Evolutionary conservation across 2,113 vertebrate species (phyloP).

Genomic region (Jacana jacana): DNA sequence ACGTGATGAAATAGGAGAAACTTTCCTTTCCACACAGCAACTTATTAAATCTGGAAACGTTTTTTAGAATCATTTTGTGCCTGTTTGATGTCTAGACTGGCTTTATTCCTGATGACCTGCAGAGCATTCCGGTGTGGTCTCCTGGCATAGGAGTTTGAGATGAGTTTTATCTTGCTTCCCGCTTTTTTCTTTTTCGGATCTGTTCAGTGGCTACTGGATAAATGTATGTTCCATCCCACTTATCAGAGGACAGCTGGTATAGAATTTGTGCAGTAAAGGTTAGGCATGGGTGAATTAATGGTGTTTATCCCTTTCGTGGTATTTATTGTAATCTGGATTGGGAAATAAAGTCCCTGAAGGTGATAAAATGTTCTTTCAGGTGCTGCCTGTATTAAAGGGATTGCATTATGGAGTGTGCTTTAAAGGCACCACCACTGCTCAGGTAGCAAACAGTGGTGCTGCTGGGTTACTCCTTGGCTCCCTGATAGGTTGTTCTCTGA

Average conservation of each 20-base stretch:
- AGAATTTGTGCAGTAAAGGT: not conserved
- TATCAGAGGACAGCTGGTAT: not conserved
- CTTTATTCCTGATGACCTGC: not conserved
- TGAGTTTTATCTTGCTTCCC: not conserved
- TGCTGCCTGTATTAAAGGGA: not conserved
- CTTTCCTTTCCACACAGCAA: not conserved
- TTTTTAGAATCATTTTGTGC: not conserved
- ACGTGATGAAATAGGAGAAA: not conserved
- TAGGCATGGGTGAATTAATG: not conserved
- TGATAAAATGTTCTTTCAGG: not conserved
- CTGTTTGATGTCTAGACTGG: not conserved
- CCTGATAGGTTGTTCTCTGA: not conserved
- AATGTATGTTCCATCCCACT: not conserved
- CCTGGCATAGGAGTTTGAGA: not conserved
- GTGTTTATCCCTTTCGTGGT: not conserved
- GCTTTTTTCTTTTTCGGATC: not conserved
- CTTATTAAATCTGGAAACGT: not conserved
- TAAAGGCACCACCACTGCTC: not conserved
- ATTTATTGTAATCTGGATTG: not conserved
- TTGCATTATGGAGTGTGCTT: fast-evolving
- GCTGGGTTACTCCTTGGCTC: not conserved
- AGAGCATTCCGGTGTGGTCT: not conserved
- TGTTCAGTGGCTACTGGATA: not conserved
- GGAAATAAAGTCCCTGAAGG: not conserved
- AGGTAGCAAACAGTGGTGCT: not conserved